These are phyloP conservation scores for Arrhamphus sclerolepis DNA, from an alignment of 2,797 vertebrate genomes.

Conservation along the genomic window DNA sequence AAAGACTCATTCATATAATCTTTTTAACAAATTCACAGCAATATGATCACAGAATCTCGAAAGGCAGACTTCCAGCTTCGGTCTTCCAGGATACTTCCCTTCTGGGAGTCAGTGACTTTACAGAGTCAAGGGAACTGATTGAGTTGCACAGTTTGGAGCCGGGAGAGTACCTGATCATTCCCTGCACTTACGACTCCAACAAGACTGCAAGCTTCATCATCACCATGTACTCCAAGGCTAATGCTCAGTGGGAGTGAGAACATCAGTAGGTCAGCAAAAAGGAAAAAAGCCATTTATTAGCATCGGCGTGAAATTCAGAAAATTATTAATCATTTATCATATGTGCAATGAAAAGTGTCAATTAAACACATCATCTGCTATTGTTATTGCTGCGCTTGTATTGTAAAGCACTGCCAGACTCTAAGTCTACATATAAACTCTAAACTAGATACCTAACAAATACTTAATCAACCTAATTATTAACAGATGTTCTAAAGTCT, in stretches of 20 bases:
- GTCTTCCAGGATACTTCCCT: background rate
- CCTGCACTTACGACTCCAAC: background rate
- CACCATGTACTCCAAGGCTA: conserved; percentile 14
- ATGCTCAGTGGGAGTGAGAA: conserved; percentile 4
- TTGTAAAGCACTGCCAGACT: too few species aligned
- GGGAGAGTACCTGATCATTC: conserved; percentile 4
- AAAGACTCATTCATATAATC: background rate
- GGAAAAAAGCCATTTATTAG: too few species aligned
- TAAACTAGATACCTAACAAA: too few species aligned
- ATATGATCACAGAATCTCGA: background rate
- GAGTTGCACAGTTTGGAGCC: conserved; percentile 4
- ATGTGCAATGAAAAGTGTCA: too few species aligned
- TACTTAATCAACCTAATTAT: too few species aligned
- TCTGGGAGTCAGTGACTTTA: background rate
- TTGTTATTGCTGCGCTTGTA: too few species aligned
- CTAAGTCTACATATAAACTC: too few species aligned
- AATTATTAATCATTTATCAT: too few species aligned
- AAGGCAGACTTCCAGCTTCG: background rate
- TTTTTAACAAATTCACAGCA: background rate
- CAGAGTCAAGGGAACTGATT: background rate
- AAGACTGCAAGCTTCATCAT: background rate
- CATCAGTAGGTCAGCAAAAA: background rate
- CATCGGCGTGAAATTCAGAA: too few species aligned
- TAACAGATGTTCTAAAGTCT: too few species aligned
- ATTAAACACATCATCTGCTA: too few species aligned